phyloP scores from a whole-genome alignment of 2,888 invertebrate species.

The Aethes cnicana region DNA sequence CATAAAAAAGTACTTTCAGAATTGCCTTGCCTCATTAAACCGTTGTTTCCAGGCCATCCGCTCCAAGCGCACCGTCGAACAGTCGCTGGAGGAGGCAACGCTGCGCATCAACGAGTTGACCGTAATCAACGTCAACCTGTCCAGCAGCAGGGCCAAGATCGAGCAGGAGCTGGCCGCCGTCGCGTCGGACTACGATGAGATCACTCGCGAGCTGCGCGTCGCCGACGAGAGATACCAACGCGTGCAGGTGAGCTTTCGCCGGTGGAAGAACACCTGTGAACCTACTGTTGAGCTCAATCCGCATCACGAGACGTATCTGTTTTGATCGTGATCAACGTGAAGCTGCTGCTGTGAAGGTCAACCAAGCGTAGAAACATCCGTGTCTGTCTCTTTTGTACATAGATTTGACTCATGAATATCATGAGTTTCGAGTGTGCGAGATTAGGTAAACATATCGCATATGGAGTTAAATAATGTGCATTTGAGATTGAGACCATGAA shows the following conservation, averaged over 20 bases:
- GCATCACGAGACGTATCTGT: too few relatives aligned
- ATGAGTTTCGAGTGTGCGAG: too few relatives aligned
- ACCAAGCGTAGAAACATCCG: too few relatives aligned
- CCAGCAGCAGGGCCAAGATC: conserved; percentile 96
- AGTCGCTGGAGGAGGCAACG: conserved; percentile 94
- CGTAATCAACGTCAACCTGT: conserved; percentile 96
- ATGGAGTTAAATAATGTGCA: too few relatives aligned
- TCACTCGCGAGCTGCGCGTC: conserved; percentile 96
- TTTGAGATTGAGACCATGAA: too few relatives aligned
- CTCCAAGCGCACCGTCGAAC: conserved; percentile 94
- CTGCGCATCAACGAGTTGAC: conserved; percentile 97
- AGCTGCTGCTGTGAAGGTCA: too few relatives aligned
- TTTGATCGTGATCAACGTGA: too few relatives aligned
- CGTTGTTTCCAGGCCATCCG: conserved; percentile 87
- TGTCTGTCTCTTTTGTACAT: too few relatives aligned
- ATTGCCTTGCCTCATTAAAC: not conserved
- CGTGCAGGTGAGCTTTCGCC: conserved; percentile 83
- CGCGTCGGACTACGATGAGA: conserved; percentile 98
- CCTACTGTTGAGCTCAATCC: too few relatives aligned
- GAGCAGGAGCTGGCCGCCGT: conserved; percentile 96
- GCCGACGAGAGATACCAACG: conserved; percentile 97
- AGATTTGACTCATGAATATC: too few relatives aligned
- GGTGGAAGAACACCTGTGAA: too few relatives aligned
- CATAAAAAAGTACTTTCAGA: not conserved
- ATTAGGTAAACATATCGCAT: too few relatives aligned